Evolutionary conservation across 2,113 vertebrate genomes (phyloP).

Genomic region (Neolamprologus brichardi): DNA sequence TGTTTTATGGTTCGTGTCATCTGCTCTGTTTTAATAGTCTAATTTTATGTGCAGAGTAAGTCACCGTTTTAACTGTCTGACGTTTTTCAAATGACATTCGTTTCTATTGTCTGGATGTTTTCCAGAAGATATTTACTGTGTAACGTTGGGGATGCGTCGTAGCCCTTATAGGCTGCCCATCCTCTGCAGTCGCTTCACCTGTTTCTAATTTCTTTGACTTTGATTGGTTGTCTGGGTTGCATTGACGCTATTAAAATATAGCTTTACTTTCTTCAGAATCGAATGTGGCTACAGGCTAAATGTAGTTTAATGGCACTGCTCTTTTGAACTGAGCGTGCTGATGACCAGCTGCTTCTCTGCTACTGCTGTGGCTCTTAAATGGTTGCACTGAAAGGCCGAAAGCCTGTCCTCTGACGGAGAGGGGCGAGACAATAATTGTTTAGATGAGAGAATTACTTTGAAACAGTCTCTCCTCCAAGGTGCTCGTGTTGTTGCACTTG

Average conservation of each 20-base stretch:
- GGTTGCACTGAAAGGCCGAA: background rate
- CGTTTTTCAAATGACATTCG: background rate
- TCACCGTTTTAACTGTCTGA: constrained; percentile 8
- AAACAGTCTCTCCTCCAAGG: background rate
- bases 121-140: background rate
- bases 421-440: background rate
- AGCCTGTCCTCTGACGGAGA: background rate
- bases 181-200: background rate
- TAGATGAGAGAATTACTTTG: background rate
- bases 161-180: background rate
- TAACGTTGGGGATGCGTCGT: background rate
- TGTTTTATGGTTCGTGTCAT: constrained; percentile 39
- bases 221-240: background rate
- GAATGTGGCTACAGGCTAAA: background rate
- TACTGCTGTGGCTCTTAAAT: background rate
- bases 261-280: background rate
- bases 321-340: background rate
- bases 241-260: background rate
- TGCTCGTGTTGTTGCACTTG: background rate
- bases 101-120: constrained; percentile 13
- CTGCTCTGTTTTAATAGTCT: constrained; percentile 23
- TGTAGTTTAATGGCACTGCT: background rate
- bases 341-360: background rate
- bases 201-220: background rate
- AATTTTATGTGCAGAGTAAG: constrained; percentile 20